Conservation (phyloP, 2,113 vertebrate genomes). For the Mus musculus region GRCm39 chr6:40308001-40308500, state of each 20-base stretch:
- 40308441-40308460: neutral
- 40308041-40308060: neutral
- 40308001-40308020: neutral
- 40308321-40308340: fast-evolving
- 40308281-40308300: neutral
- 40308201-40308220: neutral
- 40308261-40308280: neutral
- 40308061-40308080: neutral
- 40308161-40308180: neutral
- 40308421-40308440: neutral
- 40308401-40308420: neutral
- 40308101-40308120: neutral
- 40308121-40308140: neutral
- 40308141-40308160: neutral
- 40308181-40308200: neutral
- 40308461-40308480: neutral
- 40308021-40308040: neutral
- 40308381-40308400: neutral
- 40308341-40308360: neutral
- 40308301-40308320: neutral
- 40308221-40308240: neutral
- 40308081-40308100: neutral
- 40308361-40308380: neutral
- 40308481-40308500: neutral
- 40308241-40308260: neutral